Conservation (phyloP, 2,113 vertebrate genomes). For the Heterotilapia buettikoferi region DNA sequence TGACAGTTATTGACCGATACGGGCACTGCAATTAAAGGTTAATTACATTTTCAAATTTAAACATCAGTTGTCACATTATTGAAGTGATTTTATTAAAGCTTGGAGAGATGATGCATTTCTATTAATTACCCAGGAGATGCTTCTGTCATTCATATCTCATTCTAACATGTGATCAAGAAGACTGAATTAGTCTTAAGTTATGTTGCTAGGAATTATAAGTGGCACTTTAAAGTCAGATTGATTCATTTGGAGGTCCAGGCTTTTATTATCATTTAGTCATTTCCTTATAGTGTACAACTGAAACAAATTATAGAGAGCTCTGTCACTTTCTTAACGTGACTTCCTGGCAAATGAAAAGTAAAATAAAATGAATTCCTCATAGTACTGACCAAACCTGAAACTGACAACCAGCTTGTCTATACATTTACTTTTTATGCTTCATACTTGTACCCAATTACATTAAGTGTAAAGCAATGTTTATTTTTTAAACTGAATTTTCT, state of each 20-base stretch:
- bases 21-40: neutral
- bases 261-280: neutral
- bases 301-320: neutral
- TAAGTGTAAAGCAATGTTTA: neutral
- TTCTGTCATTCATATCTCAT: neutral
- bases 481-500: neutral
- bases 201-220: neutral
- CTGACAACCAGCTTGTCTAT: neutral
- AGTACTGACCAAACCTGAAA: neutral
- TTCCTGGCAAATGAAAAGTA: neutral
- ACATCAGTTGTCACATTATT: neutral
- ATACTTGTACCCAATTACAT: neutral
- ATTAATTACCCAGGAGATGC: neutral
- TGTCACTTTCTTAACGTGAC: neutral
- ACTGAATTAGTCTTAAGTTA: neutral
- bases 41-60: neutral
- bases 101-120: neutral
- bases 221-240: neutral
- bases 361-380: neutral
- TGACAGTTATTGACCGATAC: neutral
- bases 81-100: neutral
- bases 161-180: neutral
- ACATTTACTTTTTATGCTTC: neutral
- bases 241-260: neutral
- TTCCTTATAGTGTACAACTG: neutral